Percentiles rank a stretch among this genome's conserved stretches.
Evolutionary conservation across 2,797 vertebrate genomes (phyloP).

Genomic region (Neoniphon sammara): DNA sequence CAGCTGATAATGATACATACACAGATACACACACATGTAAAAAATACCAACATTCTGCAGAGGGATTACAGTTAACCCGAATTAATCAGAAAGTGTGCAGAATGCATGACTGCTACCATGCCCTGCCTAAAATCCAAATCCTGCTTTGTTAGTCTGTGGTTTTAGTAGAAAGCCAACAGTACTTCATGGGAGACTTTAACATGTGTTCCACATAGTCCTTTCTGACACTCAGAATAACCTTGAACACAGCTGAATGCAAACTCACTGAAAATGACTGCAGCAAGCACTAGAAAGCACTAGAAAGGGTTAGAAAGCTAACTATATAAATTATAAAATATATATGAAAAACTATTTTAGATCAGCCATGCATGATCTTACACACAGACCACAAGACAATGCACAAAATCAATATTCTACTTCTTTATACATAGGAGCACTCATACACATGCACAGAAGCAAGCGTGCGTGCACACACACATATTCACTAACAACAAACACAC

Average conservation of each 20-base stretch:
- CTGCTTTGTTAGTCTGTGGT: slow-evolving; percentile 28
- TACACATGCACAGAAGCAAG: slow-evolving; percentile 74
- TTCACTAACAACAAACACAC: slow-evolving; percentile 5
- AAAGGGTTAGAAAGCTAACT: slow-evolving; percentile 13
- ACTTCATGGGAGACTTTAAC: slow-evolving; percentile 35
- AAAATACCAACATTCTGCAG: slow-evolving; percentile 28
- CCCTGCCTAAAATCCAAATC: slow-evolving; percentile 20
- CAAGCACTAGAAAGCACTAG: slow-evolving; percentile 3
- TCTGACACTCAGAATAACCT: slow-evolving; percentile 29
- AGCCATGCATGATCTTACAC: background rate
- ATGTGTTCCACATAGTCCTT: slow-evolving; percentile 24
- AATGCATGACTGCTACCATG: slow-evolving; percentile 33
- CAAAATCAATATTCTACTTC: background rate
- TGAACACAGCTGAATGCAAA: slow-evolving; percentile 14
- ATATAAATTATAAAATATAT: background rate
- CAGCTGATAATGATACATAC: slow-evolving; percentile 26
- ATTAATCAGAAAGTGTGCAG: slow-evolving; percentile 23
- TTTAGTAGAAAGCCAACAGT: slow-evolving; percentile 22
- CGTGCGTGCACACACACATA: slow-evolving; percentile 12
- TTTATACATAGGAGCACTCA: background rate
- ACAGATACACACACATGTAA: background rate
- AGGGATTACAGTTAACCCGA: slow-evolving; percentile 19
- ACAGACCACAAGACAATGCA: background rate
- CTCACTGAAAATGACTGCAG: background rate
- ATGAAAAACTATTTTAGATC: background rate